Percentiles rank a stretch among this genome's conserved stretches.
These are phyloP conservation scores for Amaurobius ferox DNA, from an alignment of 2,888 invertebrate species.

Conservation along the genomic window DNA sequence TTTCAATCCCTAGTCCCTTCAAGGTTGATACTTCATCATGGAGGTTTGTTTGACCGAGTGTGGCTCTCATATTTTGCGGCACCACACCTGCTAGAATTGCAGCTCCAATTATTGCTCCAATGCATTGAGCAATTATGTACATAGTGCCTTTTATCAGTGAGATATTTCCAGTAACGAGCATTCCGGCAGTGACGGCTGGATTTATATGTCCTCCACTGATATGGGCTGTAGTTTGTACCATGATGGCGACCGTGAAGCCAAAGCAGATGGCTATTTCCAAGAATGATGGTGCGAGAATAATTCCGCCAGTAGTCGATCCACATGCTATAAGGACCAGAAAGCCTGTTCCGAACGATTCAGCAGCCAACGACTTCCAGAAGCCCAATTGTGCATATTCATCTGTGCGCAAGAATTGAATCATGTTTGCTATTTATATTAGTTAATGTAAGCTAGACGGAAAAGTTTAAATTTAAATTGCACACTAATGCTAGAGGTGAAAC, in stretches of 20 bases:
- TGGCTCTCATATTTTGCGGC: slow-evolving; percentile 79
- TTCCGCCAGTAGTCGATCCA: slow-evolving; percentile 82
- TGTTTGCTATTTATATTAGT: too few relatives aligned
- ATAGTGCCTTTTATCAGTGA: slow-evolving; percentile 85
- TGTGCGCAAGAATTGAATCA: too few relatives aligned
- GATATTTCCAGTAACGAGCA: slow-evolving; percentile 87
- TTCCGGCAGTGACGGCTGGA: slow-evolving; percentile 92
- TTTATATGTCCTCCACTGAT: slow-evolving; percentile 94
- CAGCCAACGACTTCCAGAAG: slow-evolving; percentile 78
- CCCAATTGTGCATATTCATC: too few relatives aligned
- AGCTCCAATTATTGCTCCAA: slow-evolving; percentile 83
- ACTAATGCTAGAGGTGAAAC: too few relatives aligned
- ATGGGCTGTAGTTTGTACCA: slow-evolving; percentile 78
- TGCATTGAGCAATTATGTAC: slow-evolving; percentile 89
- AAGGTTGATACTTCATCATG: slow-evolving; percentile 81
- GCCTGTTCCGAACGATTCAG: slow-evolving; percentile 92
- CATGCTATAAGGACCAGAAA: slow-evolving; percentile 88
- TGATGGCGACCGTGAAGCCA: slow-evolving; percentile 6
- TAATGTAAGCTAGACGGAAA: too few relatives aligned
- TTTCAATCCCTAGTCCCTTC: slow-evolving; percentile 90
- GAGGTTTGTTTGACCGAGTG: slow-evolving; percentile 84
- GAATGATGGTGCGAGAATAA: neutral
- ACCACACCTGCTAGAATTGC: slow-evolving; percentile 40
- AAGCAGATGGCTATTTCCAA: slow-evolving; percentile 11
- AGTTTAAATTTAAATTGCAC: too few relatives aligned